A percentile compares a stretch with the other conserved stretches of the same genome.
Conservation (phyloP, 2,797 vertebrate species). For the Hoplostethus atlanticus region DNA sequence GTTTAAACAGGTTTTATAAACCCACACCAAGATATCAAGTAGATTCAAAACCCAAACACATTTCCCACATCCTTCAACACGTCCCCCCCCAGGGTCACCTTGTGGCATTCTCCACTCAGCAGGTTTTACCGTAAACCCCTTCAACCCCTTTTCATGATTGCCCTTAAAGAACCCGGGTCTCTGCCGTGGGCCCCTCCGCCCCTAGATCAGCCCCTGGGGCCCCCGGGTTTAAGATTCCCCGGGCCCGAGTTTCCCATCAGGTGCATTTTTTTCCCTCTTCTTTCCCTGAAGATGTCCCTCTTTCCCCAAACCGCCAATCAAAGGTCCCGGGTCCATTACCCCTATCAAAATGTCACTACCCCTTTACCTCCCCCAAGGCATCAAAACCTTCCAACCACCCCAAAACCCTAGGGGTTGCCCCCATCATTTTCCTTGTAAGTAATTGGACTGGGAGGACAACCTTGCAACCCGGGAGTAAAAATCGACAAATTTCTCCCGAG, state of each 20-base stretch:
- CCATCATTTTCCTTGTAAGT: slow-evolving; percentile 55
- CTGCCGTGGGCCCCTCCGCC: slow-evolving; percentile 57
- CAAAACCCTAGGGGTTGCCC: slow-evolving; percentile 57
- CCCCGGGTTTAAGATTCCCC: slow-evolving; percentile 57
- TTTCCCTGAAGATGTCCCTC: slow-evolving; percentile 70
- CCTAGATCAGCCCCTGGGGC: slow-evolving; percentile 49
- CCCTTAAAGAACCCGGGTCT: slow-evolving; percentile 67
- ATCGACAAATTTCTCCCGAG: slow-evolving; percentile 56
- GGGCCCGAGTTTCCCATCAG: slow-evolving; percentile 64
- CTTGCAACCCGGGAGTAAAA: slow-evolving; percentile 62
- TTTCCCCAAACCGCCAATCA: slow-evolving; percentile 65
- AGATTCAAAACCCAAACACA: slow-evolving; percentile 64
- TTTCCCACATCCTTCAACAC: slow-evolving; percentile 71
- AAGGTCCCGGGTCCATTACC: slow-evolving; percentile 62
- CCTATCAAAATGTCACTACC: slow-evolving; percentile 68
- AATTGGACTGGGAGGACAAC: slow-evolving; percentile 53
- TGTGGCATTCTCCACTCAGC: slow-evolving; percentile 59
- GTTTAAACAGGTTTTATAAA: slow-evolving; percentile 61
- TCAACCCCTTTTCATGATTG: slow-evolving; percentile 41
- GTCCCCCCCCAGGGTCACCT: slow-evolving; percentile 71
- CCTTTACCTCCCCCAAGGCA: slow-evolving; percentile 60
- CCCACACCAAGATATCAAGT: slow-evolving; percentile 68
- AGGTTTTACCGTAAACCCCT: slow-evolving; percentile 74
- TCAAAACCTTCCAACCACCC: slow-evolving; percentile 63
- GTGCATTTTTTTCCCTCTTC: slow-evolving; percentile 68